Percentiles rank a stretch among this genome's conserved stretches.
These are phyloP conservation scores for Ceyx cyanopectus DNA, from an alignment of 2,113 vertebrate species.

Conservation along the genomic window DNA sequence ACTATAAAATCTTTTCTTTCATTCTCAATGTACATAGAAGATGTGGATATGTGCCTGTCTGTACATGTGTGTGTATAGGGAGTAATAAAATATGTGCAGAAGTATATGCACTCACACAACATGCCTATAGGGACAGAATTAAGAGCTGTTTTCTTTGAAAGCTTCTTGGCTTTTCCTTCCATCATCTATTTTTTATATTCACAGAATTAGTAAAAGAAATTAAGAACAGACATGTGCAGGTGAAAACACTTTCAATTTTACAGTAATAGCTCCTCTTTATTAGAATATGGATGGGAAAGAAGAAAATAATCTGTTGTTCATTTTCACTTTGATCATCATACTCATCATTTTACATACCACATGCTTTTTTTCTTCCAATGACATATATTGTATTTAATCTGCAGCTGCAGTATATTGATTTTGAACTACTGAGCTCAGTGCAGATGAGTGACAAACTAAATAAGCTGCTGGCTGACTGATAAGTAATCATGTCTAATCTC, in stretches of 20 bases:
- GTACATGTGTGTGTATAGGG: not conserved
- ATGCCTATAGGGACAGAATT: not conserved
- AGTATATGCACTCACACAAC: not conserved
- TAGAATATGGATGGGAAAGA: not conserved
- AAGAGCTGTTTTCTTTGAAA: not conserved
- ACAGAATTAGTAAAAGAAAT: not conserved
- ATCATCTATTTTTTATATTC: not conserved
- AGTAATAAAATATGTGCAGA: not conserved
- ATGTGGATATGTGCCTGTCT: not conserved
- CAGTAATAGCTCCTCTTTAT: not conserved
- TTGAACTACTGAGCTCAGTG: conserved; percentile 12
- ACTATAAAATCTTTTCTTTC: not conserved
- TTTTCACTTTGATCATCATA: conserved; percentile 36
- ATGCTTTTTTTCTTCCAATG: conserved; percentile 36
- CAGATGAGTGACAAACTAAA: conserved; percentile 24
- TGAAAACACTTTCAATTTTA: conserved; percentile 22
- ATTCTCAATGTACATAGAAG: not conserved
- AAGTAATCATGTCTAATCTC: not conserved
- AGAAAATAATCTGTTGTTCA: conserved; percentile 45
- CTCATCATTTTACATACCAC: conserved; percentile 31
- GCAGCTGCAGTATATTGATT: conserved; percentile 16
- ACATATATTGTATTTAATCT: conserved; percentile 17
- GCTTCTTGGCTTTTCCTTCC: not conserved
- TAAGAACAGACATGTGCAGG: not conserved
- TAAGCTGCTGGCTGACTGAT: conserved; percentile 5